Percentiles rank a stretch among this genome's conserved stretches.
Evolutionary conservation across 2,113 vertebrate species (phyloP).

Genomic region (Falco punctatus): DNA sequence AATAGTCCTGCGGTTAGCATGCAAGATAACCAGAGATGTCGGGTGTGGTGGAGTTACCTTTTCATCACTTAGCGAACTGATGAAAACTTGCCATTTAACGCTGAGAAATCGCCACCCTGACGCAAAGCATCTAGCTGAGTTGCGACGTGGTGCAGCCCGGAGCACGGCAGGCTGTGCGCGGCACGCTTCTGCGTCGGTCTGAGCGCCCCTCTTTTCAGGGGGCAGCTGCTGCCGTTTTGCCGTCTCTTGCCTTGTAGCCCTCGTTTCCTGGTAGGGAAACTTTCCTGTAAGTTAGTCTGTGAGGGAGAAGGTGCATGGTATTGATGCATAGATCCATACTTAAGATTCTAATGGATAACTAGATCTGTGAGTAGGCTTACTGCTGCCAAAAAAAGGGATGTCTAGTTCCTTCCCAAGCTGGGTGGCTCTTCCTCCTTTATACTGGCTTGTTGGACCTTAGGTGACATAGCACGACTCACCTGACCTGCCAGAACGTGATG

Average conservation of each 20-base stretch:
- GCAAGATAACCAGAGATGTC: not conserved
- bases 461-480: not conserved
- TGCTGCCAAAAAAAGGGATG: not conserved
- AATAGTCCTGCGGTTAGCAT: not conserved
- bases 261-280: not conserved
- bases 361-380: not conserved
- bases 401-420: not conserved
- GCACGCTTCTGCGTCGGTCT: not conserved
- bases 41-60: not conserved
- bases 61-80: not conserved
- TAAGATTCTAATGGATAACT: not conserved
- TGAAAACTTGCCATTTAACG: not conserved
- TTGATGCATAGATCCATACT: not conserved
- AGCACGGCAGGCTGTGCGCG: not conserved
- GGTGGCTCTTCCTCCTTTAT: not conserved
- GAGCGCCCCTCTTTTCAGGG: not conserved
- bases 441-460: not conserved
- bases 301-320: not conserved
- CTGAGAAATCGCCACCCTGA: not conserved
- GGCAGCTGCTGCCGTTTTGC: not conserved
- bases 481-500: not conserved
- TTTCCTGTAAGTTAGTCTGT: not conserved
- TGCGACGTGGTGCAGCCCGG: not conserved
- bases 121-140: not conserved
- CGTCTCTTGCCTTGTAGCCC: not conserved